Base-by-base conservation (phyloP, 2,888 invertebrate genomes). In the Agrypnus murinus region DNA sequence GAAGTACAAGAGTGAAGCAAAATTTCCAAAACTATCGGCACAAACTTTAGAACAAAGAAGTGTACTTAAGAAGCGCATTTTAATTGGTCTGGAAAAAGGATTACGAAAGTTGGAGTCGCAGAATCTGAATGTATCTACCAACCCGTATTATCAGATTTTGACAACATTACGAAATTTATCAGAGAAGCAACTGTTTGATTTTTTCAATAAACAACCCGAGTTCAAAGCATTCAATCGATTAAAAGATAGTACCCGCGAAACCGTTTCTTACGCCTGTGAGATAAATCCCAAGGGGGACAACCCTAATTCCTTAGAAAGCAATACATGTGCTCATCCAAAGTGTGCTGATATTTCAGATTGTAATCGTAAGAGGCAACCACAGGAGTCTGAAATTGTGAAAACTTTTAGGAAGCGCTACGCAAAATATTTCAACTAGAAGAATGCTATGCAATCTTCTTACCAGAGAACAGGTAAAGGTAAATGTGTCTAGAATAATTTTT, bases 301-400 rank as follows among this genome's bases (percentile, higher is more conserved):
- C 14, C 17, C 12, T 5, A 6, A 15, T 1, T 36, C 50, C 5
- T 19, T 50, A 36, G 15, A 50, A n/a, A 19, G 12, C 14, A 40
- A 40, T 58, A 12, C 9, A 31, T 25, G 8, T 15, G 53, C 43
- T 17, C 17, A 53, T 38, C 25, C 38, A 4, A 40, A 17, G 9
- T 48, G 40, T 55, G 7, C 25, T 43, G 31, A 19, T 25, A 38
- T 65, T 43, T 19, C 63, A 34, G 64, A 65, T 59, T n/a, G 25
- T 69, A 5, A 17, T 38, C 3, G 55, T 55, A n/a, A n/a, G n/a
- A n/a, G n/a, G n/a, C n/a, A n/a, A n/a, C n/a, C n/a, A n/a, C n/a
- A n/a, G n/a, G n/a, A n/a, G n/a, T n/a, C n/a, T n/a, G n/a, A n/a
- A n/a, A n/a, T n/a, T n/a, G n/a, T n/a, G n/a, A n/a, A n/a, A n/a